Evolutionary conservation across 2,797 vertebrate genomes (phyloP).

Genomic region (Melanotaenia maccullochi): DNA sequence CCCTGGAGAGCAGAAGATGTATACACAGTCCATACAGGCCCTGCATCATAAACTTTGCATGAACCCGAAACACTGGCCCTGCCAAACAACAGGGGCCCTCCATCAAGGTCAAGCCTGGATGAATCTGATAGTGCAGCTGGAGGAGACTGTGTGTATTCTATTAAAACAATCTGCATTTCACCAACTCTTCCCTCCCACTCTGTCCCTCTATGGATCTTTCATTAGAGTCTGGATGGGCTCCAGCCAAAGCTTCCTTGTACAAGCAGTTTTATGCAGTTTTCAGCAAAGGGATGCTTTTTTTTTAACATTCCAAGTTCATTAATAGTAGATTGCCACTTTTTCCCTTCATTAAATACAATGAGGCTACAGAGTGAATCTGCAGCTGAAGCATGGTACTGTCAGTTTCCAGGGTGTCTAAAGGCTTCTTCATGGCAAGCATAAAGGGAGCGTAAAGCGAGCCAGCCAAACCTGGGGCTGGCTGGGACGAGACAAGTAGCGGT

Average conservation of each 20-base stretch:
- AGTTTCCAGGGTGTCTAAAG: constrained; percentile 81
- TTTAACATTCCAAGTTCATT: constrained; percentile 84
- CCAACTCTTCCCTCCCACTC: constrained; percentile 61
- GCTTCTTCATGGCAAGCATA: constrained; percentile 74
- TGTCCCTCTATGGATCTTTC: constrained; percentile 79
- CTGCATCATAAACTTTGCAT: constrained; percentile 74
- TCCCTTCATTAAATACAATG: constrained; percentile 87
- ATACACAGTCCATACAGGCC: constrained; percentile 51
- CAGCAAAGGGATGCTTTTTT: constrained; percentile 77
- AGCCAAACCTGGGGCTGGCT: constrained; percentile 72
- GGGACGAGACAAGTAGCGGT: constrained; percentile 73
- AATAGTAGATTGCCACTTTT: constrained; percentile 86
- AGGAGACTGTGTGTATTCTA: constrained; percentile 70
- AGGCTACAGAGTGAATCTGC: constrained; percentile 78
- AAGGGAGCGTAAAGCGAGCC: constrained; percentile 61
- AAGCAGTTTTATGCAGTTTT: constrained; percentile 82
- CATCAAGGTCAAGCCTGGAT: constrained; percentile 72
- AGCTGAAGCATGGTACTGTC: constrained; percentile 80
- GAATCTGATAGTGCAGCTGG: constrained; percentile 69
- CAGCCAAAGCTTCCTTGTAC: constrained; percentile 79
- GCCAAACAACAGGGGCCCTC: constrained; percentile 73
- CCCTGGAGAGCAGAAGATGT: constrained; percentile 49
- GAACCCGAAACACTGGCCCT: constrained; percentile 71
- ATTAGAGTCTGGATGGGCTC: constrained; percentile 81
- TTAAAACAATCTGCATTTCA: constrained; percentile 83